Evolutionary conservation across 2,797 vertebrate genomes (phyloP), one percentile per base, ranked within the genome.

Genomic region (Dipus sagitta): DNA sequence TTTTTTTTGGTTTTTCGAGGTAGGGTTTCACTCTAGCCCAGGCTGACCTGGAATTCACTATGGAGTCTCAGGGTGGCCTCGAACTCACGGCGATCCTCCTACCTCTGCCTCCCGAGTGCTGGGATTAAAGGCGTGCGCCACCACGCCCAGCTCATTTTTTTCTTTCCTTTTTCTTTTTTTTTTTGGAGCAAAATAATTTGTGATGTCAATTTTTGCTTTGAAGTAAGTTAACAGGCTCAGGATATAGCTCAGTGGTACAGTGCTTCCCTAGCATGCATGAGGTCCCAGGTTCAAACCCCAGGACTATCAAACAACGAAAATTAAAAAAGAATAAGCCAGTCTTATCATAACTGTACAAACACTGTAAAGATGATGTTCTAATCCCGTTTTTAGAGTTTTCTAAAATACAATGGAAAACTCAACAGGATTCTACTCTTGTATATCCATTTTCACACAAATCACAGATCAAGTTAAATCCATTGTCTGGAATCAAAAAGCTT

Each of bases 151-250:
- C n/a, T n/a, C n/a, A n/a, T n/a, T n/a, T n/a, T n/a, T n/a, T n/a
- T n/a, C n/a, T n/a, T n/a, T n/a, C n/a, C n/a, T n/a, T n/a, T n/a
- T n/a, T n/a, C n/a, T n/a, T n/a, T n/a, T n/a, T n/a, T n/a, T n/a
- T n/a, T n/a, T n/a, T n/a, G n/a, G n/a, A 87, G 71, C n/a, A 96
- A 93, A 81, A 78, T 79, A 74, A 95, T 32, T 0, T 84, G 18
- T 24, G 76, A 84, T 75, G 67, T 86, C 52, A 92, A 47, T 38
- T 84, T 76, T 1, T 90, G 24, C 4, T 90, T 72, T 75, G 47
- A 92, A 65, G 52, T 13, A 79, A 85, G 86, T n/a, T 75, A 60
- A 24, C 64, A 80, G 30, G 67, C 13, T 68, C 28, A 68, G 28
- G 30, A n/a, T 30, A n/a, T 30, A 70, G 67, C 67, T 70, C 30